These are phyloP conservation scores for Triplophysa tibetana DNA, from an alignment of 2,113 vertebrate species.

Conservation along the genomic window DNA sequence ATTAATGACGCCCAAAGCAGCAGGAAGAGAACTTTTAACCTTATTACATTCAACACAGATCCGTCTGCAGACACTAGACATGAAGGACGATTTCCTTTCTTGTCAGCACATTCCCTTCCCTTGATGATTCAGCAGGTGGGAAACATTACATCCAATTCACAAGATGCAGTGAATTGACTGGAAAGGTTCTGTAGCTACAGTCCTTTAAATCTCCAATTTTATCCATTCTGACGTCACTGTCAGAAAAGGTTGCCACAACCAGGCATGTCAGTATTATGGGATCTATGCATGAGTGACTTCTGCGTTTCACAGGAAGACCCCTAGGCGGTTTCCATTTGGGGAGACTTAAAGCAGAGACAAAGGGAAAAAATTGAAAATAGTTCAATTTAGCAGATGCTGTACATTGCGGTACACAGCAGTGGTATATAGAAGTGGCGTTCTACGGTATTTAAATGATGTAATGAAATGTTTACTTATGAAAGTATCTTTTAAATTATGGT, in stretches of 20 bases:
- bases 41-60: slow-evolving; percentile 45
- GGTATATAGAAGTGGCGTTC: too few species aligned
- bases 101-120: slow-evolving; percentile 8
- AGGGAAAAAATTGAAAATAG: too few species aligned
- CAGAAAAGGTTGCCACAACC: not conserved
- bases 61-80: slow-evolving; percentile 5
- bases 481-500: too few species aligned
- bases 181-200: slow-evolving; percentile 2
- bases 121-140: slow-evolving; percentile 34
- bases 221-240: slow-evolving; percentile 38
- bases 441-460: too few species aligned
- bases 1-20: slow-evolving; percentile 33
- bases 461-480: too few species aligned
- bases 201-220: slow-evolving; percentile 38
- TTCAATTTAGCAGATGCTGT: too few species aligned
- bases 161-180: slow-evolving; percentile 35
- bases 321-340: too few species aligned
- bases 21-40: slow-evolving; percentile 43
- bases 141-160: slow-evolving; percentile 24
- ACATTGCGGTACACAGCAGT: too few species aligned
- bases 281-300: too few species aligned
- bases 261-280: not conserved
- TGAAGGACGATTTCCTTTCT: slow-evolving; percentile 44
- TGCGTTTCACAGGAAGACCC: too few species aligned
- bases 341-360: too few species aligned